phyloP scores from a whole-genome alignment of 2,797 vertebrate species.

The Chelon auratus region DNA sequence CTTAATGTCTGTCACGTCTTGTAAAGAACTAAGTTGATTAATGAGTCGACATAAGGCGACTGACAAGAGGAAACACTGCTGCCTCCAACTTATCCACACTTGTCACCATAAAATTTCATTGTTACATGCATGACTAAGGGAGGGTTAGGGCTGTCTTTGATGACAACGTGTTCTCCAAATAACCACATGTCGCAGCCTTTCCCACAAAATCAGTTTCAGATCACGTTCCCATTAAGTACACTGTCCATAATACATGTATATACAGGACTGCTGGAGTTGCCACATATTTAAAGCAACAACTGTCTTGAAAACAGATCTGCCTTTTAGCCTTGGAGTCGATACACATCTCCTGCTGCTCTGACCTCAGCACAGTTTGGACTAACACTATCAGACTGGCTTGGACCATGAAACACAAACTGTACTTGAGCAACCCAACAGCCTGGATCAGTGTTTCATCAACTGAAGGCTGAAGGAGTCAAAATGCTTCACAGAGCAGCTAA shows the following conservation, averaged over 20 bases:
- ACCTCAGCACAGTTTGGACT: conserved; percentile 34
- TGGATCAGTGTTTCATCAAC: conserved; percentile 17
- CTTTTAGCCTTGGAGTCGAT: conserved; percentile 1
- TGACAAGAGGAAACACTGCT: neutral
- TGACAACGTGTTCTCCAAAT: neutral
- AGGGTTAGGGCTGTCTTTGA: neutral
- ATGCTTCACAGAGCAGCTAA: conserved; percentile 7
- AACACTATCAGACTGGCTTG: conserved; percentile 17
- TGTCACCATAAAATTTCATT: neutral
- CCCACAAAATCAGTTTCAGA: neutral
- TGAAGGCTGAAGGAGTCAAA: conserved; percentile 11
- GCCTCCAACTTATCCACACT: neutral
- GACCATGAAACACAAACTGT: conserved; percentile 15
- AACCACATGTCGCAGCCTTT: neutral
- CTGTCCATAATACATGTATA: too few species aligned
- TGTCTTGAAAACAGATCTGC: conserved; percentile 3
- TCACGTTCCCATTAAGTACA: too few species aligned
- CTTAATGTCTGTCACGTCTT: neutral
- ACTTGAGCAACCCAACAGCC: neutral
- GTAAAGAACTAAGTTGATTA: neutral
- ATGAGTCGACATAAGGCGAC: neutral
- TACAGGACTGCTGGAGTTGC: neutral
- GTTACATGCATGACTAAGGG: neutral
- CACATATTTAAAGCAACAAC: conserved; percentile 1
- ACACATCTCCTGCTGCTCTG: conserved; percentile 22